phyloP scores from a whole-genome alignment of 2,113 vertebrate genomes.

The Crotophaga sulcirostris region DNA sequence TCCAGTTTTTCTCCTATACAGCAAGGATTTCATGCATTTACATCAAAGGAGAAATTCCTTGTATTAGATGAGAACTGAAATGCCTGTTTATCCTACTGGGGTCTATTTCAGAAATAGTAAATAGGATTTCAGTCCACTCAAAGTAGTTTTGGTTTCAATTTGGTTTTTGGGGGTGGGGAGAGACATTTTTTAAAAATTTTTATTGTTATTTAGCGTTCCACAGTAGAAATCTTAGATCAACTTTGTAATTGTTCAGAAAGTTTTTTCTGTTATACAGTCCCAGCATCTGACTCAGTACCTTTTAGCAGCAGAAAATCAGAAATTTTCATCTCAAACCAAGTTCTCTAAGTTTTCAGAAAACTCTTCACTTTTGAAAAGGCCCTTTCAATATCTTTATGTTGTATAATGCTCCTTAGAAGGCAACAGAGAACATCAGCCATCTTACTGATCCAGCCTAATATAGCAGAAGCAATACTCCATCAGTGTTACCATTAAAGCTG shows the following conservation, averaged over 20 bases:
- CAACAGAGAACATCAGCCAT: background rate
- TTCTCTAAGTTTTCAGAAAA: background rate
- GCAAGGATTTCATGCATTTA: background rate
- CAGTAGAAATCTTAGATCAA: background rate
- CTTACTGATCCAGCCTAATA: background rate
- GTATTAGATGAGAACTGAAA: background rate
- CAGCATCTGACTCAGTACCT: background rate
- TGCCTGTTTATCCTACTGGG: background rate
- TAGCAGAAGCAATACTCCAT: background rate
- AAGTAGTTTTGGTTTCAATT: background rate
- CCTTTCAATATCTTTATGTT: background rate
- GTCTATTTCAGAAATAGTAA: background rate
- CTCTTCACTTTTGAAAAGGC: background rate
- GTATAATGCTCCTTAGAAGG: background rate
- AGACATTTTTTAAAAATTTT: background rate
- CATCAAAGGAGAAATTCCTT: background rate
- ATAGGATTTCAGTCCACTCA: background rate
- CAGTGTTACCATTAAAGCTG: background rate
- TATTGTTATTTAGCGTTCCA: background rate
- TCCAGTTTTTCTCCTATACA: background rate
- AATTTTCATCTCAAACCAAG: background rate
- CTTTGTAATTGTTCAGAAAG: background rate
- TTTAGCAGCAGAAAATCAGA: background rate
- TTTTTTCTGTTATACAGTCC: background rate
- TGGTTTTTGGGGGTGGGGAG: background rate